Percentiles rank a stretch among this genome's conserved stretches.
These are phyloP conservation scores for Cassiopea andromeda DNA, from an alignment of 30 jellyfish, hydroid and myxozoan species.

Conservation along the genomic window DNA sequence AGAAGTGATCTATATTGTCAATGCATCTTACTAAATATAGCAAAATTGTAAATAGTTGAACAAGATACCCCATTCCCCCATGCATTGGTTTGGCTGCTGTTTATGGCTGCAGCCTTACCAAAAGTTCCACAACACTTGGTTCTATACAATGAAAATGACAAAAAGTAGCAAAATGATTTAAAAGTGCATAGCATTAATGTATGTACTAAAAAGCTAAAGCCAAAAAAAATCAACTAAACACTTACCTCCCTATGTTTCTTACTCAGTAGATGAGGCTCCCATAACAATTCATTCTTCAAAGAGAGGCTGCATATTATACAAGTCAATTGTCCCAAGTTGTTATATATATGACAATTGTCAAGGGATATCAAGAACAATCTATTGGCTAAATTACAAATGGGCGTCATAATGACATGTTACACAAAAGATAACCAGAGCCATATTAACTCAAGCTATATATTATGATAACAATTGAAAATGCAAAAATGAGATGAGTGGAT, in stretches of 20 bases:
- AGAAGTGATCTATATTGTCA: too few relatives aligned
- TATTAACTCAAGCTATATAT: too few relatives aligned
- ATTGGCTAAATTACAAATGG: too few relatives aligned
- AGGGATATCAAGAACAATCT: too few relatives aligned
- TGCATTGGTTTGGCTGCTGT: not conserved
- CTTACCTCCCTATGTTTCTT: constrained; percentile 88
- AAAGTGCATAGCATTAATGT: not conserved
- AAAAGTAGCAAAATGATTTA: too few relatives aligned
- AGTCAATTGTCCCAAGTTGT: constrained; percentile 72
- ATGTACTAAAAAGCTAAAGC: not conserved
- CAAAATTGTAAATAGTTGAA: not conserved
- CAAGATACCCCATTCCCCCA: not conserved
- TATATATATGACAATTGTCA: constrained; percentile 13
- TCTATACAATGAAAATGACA: too few relatives aligned
- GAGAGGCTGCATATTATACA: constrained; percentile 80
- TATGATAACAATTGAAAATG: too few relatives aligned
- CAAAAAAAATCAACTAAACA: not conserved
- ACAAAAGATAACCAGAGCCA: too few relatives aligned
- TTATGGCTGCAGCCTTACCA: too few relatives aligned
- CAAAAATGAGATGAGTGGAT: too few relatives aligned
- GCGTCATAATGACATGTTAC: too few relatives aligned
- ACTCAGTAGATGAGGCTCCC: constrained; percentile 91
- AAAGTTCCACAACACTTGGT: too few relatives aligned
- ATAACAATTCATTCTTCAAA: constrained; percentile 78
- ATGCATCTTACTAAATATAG: not conserved